Evolutionary conservation across 2,113 vertebrate genomes (phyloP), one percentile per base, ranked within the genome.

Genomic region (Polypterus senegalus): DNA sequence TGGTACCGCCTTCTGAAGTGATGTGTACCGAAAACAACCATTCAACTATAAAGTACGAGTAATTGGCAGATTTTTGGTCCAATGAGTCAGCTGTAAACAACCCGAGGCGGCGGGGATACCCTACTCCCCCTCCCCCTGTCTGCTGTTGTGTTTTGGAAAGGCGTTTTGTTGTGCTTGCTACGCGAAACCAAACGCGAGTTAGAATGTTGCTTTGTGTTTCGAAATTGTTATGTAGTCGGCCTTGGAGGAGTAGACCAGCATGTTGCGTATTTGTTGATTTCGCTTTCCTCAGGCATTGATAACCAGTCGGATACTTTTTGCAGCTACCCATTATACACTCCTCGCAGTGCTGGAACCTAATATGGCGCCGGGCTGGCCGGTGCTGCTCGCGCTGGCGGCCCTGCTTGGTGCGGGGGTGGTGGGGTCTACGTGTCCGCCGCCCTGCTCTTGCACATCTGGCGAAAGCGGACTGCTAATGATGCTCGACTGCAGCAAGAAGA

Each of bases 401-500:
- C 46, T 72, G 69, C 77, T 67, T 6, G 67, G 55, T 9, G 57
- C 59, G 47, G 66, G 70, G 73, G 72, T 79, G 64, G 52, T 66
- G 45, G 77, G 77, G 3, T 62, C 72, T 51, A 61, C 64, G 9
- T 92, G 90, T 73, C 88, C 87, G 3, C 63, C 74, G 70, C 75
- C 76, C 2, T 94, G 92, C 63, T 74, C 84, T 4, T 93, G 92
- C 70, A 67, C 75, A 2, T 63, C 60, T 10, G 74, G 81, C n/a
- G 66, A 63, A 43, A 73, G 70, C 46, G 67, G 62, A 1, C 54
- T 60, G 4, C 27, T 27, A 27, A 64, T 63, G 1, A 60, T 89
- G 62, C 60, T 94, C 79, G 92, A 96, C 66, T 96, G 93, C 65
- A 93, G 88, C 65, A 82, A 85, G 62, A 87, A 79, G 69, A 79